These are phyloP conservation scores for Columba guinea DNA, from an alignment of 2,797 vertebrate genomes.

Conservation along the genomic window DNA sequence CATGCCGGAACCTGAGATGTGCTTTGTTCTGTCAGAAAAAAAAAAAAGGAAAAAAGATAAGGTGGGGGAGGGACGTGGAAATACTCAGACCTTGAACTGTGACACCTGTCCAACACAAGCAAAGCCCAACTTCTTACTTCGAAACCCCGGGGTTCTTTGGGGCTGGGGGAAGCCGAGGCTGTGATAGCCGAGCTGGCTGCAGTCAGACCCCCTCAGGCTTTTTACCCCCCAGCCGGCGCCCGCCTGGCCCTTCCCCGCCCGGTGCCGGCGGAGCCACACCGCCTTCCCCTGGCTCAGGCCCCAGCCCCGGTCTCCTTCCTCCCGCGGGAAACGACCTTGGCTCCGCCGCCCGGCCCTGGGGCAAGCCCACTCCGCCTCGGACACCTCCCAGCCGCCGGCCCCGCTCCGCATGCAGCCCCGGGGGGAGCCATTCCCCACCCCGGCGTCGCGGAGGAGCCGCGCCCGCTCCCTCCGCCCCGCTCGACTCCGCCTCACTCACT, in stretches of 20 bases:
- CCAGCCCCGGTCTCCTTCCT: neutral
- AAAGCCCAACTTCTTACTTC: neutral
- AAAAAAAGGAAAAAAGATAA: no score
- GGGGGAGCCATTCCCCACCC: neutral
- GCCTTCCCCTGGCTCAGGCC: neutral
- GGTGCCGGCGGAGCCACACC: neutral
- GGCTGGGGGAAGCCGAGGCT: neutral
- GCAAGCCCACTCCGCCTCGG: neutral
- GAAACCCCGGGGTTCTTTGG: neutral
- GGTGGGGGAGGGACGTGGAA: neutral
- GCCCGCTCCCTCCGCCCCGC: neutral
- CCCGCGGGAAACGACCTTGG: slow-evolving; percentile 28
- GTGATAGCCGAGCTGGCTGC: neutral
- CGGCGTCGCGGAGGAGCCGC: neutral
- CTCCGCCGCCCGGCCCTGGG: neutral
- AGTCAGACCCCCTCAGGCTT: neutral
- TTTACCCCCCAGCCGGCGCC: neutral
- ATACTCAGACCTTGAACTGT: neutral
- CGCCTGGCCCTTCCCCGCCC: neutral
- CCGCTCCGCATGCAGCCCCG: neutral
- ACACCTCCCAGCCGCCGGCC: neutral
- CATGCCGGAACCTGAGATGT: fast-evolving
- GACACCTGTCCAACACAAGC: neutral
- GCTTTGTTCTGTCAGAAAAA: neutral
- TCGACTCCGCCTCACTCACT: neutral